Evolutionary conservation across 1,140 invertebrate species (phyloP).

Genomic region (Zaprionus tsacasi): DNA sequence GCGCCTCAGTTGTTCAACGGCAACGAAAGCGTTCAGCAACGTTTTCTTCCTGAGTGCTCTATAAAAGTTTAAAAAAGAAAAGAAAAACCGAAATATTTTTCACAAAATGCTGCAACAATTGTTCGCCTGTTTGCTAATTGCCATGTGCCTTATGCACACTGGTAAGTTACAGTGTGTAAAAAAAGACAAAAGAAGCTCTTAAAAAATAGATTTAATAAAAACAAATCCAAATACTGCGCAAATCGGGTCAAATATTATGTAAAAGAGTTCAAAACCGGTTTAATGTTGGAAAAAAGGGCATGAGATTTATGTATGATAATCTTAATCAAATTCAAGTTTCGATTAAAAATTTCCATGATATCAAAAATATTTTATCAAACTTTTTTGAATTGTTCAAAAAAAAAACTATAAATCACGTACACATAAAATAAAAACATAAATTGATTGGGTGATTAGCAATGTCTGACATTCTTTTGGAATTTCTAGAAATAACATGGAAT

Average conservation of each 20-base stretch:
- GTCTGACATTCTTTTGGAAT: neutral
- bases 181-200: neutral
- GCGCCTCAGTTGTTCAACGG: slow-evolving; percentile 59
- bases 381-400: too few relatives aligned
- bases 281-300: slow-evolving; percentile 17
- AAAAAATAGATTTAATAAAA: neutral
- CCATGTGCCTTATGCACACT: slow-evolving; percentile 62
- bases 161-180: slow-evolving; percentile 48
- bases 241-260: slow-evolving; percentile 24
- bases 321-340: slow-evolving; percentile 4
- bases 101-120: slow-evolving; percentile 65
- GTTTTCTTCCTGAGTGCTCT: neutral
- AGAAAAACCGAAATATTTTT: neutral
- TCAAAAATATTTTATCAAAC: too few relatives aligned
- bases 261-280: slow-evolving; percentile 36
- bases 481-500: slow-evolving; percentile 7
- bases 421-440: neutral
- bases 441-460: neutral
- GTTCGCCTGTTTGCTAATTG: slow-evolving; percentile 51
- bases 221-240: slow-evolving; percentile 3
- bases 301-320: too few relatives aligned
- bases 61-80: slow-evolving; percentile 7
- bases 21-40: slow-evolving; percentile 42
- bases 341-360: neutral
- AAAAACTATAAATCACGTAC: too few relatives aligned